Evolutionary conservation across 2,888 invertebrate species (phyloP), one percentile per base, ranked within the genome.

Genomic region (Bimastos eiseni): DNA sequence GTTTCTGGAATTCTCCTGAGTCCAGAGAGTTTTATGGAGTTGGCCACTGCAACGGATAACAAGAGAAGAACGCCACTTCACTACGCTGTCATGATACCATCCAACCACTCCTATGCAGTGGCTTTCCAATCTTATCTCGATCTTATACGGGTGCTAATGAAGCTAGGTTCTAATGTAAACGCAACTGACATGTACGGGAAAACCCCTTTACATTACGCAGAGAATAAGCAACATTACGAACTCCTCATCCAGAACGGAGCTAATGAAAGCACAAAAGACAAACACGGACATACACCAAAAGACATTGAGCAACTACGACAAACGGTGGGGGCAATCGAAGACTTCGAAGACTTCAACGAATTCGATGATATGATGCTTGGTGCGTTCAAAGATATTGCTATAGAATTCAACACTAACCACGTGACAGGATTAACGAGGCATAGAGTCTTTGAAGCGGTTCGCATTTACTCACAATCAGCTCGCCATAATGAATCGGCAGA

Each of bases 151-250:
- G 2, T 30, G 55, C 55, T 24, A 24, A 3, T 17, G 30, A 13
- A 70, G n/a, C 2, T 70, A 70, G 70, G n/a, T n/a, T 70, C 30
- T 8, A 70, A 13, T 11, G 30, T 70, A 70, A 70, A 70, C 11
- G 30, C 70, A n/a, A 13, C 70, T 70, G 70, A 70, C 70, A 70
- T 30, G 0, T 70, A 70, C n/a, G 70, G 70, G 1, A 70, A 70
- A 70, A 70, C 70, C 8, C 70, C 70, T 70, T 70, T 70, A 70
- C 70, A 70, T 70, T 70, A 70, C 70, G 70, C 70, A 70, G 70
- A 70, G n/a, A 13, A 2, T 2, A 17, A 30, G 30, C 30, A 1
- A n/a, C 70, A n/a, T 6, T 70, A 70, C 11, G n/a, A 70, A 1
- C 8, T 70, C 8, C 70, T 70, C 70, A 11, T 70, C 70, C 70